A percentile compares a stretch with the other conserved stretches of the same genome.
Conservation (phyloP, 1,140 invertebrate genomes). For the Popillia japonica region DNA sequence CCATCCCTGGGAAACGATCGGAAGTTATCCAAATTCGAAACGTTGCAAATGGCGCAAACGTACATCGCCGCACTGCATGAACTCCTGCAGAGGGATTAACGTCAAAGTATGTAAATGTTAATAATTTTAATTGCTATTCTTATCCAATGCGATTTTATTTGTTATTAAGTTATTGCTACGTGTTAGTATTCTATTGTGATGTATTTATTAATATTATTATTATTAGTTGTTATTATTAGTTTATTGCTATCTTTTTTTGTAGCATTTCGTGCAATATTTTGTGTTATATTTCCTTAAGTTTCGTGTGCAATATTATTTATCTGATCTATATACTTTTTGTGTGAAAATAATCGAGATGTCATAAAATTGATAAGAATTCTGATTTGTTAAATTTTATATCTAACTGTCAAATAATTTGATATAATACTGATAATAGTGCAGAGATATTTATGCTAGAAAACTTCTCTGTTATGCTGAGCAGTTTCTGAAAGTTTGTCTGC, state of each 20-base stretch:
- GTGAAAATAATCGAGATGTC: background rate
- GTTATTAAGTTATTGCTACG: background rate
- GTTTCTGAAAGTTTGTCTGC: too few relatives aligned
- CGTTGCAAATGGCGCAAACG: conserved; percentile 83
- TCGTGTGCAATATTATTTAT: background rate
- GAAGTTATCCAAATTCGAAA: conserved; percentile 83
- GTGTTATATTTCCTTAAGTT: too few relatives aligned
- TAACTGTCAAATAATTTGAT: too few relatives aligned
- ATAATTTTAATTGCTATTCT: background rate
- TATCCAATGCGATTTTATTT: background rate
- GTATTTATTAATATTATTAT: background rate
- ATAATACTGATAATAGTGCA: background rate
- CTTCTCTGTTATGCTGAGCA: too few relatives aligned
- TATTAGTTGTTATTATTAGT: background rate
- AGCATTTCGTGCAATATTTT: background rate
- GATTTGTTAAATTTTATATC: too few relatives aligned
- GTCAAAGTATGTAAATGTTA: background rate
- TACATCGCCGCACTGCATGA: conserved; percentile 78
- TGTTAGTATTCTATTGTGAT: conserved; percentile 5
- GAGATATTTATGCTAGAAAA: too few relatives aligned
- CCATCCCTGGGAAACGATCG: conserved; percentile 77
- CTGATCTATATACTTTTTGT: background rate
- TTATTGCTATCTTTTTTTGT: background rate
- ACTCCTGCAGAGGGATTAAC: conserved; percentile 60
- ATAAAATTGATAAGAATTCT: background rate